Base-by-base conservation (phyloP, 2,888 invertebrate genomes). In the Ecdyonurus torrentis region DNA sequence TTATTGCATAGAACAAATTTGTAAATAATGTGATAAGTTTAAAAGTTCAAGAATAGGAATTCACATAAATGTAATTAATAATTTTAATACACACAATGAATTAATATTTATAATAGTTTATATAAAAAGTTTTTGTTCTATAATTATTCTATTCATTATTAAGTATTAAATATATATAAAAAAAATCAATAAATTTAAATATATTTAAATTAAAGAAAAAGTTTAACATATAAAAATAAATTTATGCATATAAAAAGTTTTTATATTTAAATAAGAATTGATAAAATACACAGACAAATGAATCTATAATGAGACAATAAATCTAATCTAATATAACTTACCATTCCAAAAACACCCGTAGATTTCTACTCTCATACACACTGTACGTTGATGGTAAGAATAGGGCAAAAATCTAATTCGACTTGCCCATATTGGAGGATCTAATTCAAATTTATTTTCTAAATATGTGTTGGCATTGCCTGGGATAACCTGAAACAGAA, bases 381-480 rank as follows among this genome's bases (percentile, higher is more conserved):
- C 90, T 0, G 91, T 93, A 65, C 92, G 81, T 2, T 84, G 82
- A 71, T 89, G 86, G 66, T 83, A 83, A 73, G 90, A 90, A 79
- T 87, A 87, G 0, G 94, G 94, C 63, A 91, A 78, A 75, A 94
- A 88, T 60, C 93, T 83, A 63, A 94, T 80, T 74, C 86, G 85
- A 67, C 86, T 86, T 23, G 91, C 92, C 81, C 92, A 88, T 67
- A 94, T 85, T 24, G 91, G 87, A 18, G 91, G 90, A 65, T 88
- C 85, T 69, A 92, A 78, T 59, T 83, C 82, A 67, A 84, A 82
- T 73, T 90, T 85, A 69, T 84, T 83, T 70, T 87, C 86, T 67
- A 89, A 76, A 74, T 91, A 91, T n/a, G 92, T 91, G 75, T 94
- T 91, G 61, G 82, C 83, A 76, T 94, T 94, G 61, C 91, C 94